Conservation (phyloP, 2,888 invertebrate species). For the Pollenia labialis region DNA sequence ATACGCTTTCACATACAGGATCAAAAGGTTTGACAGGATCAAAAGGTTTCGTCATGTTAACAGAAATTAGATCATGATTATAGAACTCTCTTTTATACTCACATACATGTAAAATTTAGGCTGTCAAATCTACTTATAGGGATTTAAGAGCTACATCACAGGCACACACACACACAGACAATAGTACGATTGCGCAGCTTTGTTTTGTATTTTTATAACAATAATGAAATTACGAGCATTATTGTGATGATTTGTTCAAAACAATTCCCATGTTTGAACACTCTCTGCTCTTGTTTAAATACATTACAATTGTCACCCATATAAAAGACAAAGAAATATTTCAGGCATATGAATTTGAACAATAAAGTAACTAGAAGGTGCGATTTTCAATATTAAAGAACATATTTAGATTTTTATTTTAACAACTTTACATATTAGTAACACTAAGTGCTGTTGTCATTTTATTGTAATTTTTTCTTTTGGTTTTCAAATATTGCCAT, state of each 20-base stretch:
- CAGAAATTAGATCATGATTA: conserved; percentile 62
- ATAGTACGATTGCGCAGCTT: conserved; percentile 53
- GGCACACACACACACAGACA: conserved; percentile 5
- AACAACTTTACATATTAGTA: background rate
- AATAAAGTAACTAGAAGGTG: conserved; percentile 65
- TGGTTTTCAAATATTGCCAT: conserved; percentile 31
- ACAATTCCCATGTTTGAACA: conserved; percentile 61
- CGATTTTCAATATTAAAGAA: conserved; percentile 44
- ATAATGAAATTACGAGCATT: conserved; percentile 60
- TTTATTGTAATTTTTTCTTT: conserved; percentile 43
- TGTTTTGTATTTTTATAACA: conserved; percentile 52
- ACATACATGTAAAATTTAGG: background rate
- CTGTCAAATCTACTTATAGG: conserved; percentile 56
- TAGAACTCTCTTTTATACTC: background rate
- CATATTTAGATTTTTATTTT: conserved; percentile 45
- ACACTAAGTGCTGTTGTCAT: conserved; percentile 49
- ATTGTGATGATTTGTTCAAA: conserved; percentile 43
- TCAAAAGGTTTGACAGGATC: conserved; percentile 37
- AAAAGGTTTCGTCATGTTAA: conserved; percentile 68
- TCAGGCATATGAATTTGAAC: conserved; percentile 5
- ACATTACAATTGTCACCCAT: conserved; percentile 52
- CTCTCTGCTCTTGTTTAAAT: conserved; percentile 42
- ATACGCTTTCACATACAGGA: background rate
- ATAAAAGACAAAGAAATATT: conserved; percentile 11
- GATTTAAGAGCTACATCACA: conserved; percentile 56